Percentiles rank a stretch among this genome's conserved stretches.
Evolutionary conservation across 2,888 invertebrate genomes (phyloP).

Genomic region (Lasioglossum zephyrum): DNA sequence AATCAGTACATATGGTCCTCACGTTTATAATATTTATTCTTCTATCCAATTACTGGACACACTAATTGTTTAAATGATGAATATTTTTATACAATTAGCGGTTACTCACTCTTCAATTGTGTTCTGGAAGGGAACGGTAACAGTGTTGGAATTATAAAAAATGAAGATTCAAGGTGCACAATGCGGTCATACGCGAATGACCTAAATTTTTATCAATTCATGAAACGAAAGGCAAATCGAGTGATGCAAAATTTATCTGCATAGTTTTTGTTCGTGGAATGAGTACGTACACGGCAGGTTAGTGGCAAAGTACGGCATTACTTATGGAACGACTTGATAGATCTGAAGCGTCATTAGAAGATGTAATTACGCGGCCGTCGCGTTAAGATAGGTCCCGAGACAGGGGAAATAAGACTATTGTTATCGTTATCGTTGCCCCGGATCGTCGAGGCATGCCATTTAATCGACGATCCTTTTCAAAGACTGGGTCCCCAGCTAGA

Average conservation of each 20-base stretch:
- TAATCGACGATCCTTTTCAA: slow-evolving; percentile 40
- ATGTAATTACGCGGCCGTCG: slow-evolving; percentile 13
- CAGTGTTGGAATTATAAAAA: no score
- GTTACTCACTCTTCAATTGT: no score
- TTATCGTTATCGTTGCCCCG: slow-evolving; percentile 34
- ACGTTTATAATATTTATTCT: neutral
- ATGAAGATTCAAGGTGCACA: no score
- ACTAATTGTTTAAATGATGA: neutral
- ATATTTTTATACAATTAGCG: neutral
- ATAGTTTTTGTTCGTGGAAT: neutral
- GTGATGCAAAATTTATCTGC: neutral
- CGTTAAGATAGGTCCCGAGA: neutral
- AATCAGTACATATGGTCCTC: neutral
- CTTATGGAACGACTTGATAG: neutral
- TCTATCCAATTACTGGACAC: neutral
- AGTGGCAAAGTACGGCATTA: neutral
- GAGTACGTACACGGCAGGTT: neutral
- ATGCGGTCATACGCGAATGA: neutral
- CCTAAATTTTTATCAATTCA: neutral
- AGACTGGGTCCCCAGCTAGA: slow-evolving; percentile 32
- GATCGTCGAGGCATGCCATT: slow-evolving; percentile 25
- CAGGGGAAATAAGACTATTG: slow-evolving; percentile 21
- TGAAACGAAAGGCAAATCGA: neutral
- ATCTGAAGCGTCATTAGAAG: neutral
- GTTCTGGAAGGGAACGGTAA: no score